Evolutionary conservation across 2,113 vertebrate genomes (phyloP).

Genomic region (Phalacrocorax aristotelis): DNA sequence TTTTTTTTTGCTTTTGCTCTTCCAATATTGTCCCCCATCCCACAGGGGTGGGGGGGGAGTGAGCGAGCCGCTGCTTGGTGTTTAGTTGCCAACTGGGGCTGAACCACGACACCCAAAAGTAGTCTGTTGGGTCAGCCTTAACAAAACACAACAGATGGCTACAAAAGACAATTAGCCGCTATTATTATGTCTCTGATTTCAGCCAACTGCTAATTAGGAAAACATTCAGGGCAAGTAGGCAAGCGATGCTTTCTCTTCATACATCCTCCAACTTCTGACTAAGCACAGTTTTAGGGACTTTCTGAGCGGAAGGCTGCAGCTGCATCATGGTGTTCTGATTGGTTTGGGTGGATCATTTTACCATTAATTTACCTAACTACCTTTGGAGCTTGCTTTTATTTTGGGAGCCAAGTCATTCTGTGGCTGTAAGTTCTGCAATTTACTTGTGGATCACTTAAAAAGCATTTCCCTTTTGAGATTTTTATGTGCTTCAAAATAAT

Average conservation of each 20-base stretch:
- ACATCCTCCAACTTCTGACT: neutral
- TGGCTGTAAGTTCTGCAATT: neutral
- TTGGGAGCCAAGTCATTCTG: neutral
- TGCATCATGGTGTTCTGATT: neutral
- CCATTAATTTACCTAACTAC: neutral
- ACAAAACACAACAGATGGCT: neutral
- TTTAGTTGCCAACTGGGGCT: too few species aligned
- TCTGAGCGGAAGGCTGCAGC: neutral
- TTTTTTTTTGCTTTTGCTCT: too few species aligned
- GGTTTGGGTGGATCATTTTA: neutral
- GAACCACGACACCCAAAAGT: neutral
- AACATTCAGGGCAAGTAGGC: neutral
- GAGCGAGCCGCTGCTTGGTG: too few species aligned
- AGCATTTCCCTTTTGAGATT: neutral
- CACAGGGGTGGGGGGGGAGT: too few species aligned
- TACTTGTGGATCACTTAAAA: neutral
- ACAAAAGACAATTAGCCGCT: neutral
- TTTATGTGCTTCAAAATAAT: neutral
- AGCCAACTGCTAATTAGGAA: neutral
- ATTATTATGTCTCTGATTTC: neutral
- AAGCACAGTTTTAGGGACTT: neutral
- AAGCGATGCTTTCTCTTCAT: neutral
- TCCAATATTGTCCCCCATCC: too few species aligned
- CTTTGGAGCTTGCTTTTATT: neutral
- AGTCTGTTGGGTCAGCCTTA: neutral